phyloP scores from a whole-genome alignment of 2,888 invertebrate species.

The Leptarthrus brevirostris region DNA sequence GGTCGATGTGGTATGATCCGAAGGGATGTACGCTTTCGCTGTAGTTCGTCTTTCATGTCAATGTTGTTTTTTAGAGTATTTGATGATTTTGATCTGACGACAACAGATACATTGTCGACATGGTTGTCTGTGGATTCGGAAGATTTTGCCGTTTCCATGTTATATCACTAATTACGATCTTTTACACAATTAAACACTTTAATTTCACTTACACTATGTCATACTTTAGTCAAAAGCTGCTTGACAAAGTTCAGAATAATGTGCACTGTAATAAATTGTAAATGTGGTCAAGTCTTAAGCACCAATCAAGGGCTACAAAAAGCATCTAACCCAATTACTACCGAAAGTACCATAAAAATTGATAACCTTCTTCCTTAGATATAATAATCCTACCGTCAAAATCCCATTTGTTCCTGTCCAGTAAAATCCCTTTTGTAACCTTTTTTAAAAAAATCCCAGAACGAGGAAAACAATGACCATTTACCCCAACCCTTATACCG shows the following conservation, averaged over 20 bases:
- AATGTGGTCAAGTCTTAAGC: no score
- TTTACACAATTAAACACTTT: neutral
- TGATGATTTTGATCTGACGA: slow-evolving; percentile 61
- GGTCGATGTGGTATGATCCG: slow-evolving; percentile 63
- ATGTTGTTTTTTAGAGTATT: slow-evolving; percentile 66
- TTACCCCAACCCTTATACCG: neutral
- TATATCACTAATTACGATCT: neutral
- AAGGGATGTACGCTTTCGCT: slow-evolving; percentile 65
- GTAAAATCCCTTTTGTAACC: slow-evolving; percentile 17
- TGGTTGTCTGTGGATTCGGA: slow-evolving; percentile 8
- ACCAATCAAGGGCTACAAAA: no score
- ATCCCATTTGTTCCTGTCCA: slow-evolving; percentile 29
- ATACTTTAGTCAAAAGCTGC: no score
- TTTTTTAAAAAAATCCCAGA: neutral
- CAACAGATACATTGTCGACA: slow-evolving; percentile 23
- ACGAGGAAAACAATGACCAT: neutral
- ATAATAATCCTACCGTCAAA: no score
- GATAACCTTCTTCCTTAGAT: no score
- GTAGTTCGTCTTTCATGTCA: slow-evolving; percentile 64
- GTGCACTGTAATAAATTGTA: no score
- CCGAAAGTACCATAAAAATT: no score
- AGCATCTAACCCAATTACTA: no score
- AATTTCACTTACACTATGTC: neutral
- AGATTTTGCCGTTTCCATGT: neutral
- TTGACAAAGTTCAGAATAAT: no score